phyloP scores from a whole-genome alignment of 2,113 vertebrate species.

The Erythrolamprus reginae region DNA sequence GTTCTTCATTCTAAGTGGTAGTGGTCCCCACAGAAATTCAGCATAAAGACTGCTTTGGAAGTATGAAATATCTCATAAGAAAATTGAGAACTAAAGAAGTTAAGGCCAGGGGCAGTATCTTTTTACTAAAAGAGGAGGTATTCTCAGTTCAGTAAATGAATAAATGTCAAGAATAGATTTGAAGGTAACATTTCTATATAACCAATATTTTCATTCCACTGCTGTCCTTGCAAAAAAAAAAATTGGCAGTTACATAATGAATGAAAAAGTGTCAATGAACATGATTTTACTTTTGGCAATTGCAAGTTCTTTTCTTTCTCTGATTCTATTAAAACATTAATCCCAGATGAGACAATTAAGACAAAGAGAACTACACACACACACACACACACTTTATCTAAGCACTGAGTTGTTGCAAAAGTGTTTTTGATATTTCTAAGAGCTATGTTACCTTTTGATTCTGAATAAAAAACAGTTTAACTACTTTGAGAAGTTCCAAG shows the following conservation, averaged over 20 bases:
- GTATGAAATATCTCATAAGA: constrained; percentile 41
- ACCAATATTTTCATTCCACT: constrained; percentile 19
- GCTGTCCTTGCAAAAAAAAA: neutral
- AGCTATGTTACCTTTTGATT: neutral
- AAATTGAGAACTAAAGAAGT: constrained; percentile 20
- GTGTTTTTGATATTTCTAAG: neutral
- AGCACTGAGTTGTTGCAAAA: neutral
- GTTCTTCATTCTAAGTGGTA: constrained; percentile 25
- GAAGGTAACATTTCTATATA: constrained; percentile 7
- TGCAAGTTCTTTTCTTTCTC: constrained; percentile 2
- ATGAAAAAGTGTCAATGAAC: constrained; percentile 6
- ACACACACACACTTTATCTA: neutral
- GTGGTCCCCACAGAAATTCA: constrained; percentile 42
- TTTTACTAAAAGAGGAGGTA: constrained; percentile 36
- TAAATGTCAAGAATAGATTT: constrained; percentile 38
- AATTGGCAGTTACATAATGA: constrained; percentile 43
- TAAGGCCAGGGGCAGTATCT: constrained; percentile 11
- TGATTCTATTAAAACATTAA: neutral
- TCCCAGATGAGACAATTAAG: neutral
- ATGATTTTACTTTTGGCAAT: constrained; percentile 21
- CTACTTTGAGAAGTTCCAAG: neutral
- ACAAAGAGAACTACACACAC: neutral
- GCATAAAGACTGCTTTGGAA: constrained; percentile 36
- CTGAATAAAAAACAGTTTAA: neutral
- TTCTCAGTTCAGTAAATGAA: constrained; percentile 50